Percentiles rank a stretch among this genome's conserved stretches.
These are phyloP conservation scores for Lytechinus variegatus DNA, from an alignment of 35 echinoderm and acorn worm species.

Conservation along the genomic window DNA sequence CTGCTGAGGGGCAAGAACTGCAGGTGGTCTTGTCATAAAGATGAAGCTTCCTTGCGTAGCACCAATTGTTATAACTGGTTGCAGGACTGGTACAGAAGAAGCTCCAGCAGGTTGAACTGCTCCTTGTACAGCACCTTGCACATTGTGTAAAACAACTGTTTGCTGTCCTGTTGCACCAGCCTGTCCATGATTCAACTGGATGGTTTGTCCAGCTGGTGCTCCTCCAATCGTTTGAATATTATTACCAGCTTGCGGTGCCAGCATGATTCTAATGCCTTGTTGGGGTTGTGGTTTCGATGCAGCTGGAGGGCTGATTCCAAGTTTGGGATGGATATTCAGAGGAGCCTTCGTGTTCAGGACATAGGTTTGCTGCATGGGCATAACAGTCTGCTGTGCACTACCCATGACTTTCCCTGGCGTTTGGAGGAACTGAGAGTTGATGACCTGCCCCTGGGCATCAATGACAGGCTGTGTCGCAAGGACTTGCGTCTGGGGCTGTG, in stretches of 20 bases:
- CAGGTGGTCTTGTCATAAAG: constrained; percentile 70
- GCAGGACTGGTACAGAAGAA: constrained; percentile 41
- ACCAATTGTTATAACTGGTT: constrained; percentile 85
- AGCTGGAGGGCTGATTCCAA: not conserved
- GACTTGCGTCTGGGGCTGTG: constrained; percentile 30
- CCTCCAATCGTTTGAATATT: constrained; percentile 36
- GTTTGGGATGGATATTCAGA: constrained; percentile 61
- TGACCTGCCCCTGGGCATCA: constrained; percentile 14
- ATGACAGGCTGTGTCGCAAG: constrained; percentile 20
- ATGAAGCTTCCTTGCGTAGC: constrained; percentile 88
- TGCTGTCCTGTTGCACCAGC: constrained; percentile 39
- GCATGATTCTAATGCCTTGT: constrained; percentile 51
- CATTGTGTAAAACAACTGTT: constrained; percentile 59
- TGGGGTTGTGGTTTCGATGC: not conserved
- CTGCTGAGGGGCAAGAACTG: not conserved
- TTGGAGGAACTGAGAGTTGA: constrained; percentile 41
- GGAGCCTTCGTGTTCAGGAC: constrained; percentile 36
- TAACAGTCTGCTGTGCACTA: constrained; percentile 10
- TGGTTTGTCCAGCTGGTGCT: constrained; percentile 25
- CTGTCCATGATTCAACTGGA: constrained; percentile 43
- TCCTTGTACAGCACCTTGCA: not conserved
- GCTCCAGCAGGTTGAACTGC: constrained; percentile 4
- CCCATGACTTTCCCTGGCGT: not conserved
- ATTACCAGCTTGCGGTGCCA: constrained; percentile 43
- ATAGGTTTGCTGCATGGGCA: constrained; percentile 29